A percentile compares a stretch with the other conserved stretches of the same genome.
Evolutionary conservation across 2,888 invertebrate species (phyloP).

Genomic region (Galeruca laticollis): DNA sequence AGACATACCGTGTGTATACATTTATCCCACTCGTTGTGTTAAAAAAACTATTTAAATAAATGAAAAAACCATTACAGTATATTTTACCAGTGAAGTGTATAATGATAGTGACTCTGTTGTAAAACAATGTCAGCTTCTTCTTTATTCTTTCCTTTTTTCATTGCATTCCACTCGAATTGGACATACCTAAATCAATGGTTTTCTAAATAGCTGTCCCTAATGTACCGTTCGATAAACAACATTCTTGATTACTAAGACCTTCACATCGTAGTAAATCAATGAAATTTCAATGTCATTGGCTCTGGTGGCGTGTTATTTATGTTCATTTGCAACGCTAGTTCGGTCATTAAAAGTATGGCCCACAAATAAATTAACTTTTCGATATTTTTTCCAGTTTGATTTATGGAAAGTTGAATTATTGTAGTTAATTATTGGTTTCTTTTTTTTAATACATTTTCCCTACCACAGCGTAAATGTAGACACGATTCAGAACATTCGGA

Average conservation of each 20-base stretch:
- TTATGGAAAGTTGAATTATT: neutral
- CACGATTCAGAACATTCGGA: no score
- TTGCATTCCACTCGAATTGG: neutral
- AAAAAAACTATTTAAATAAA: no score
- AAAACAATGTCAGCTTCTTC: no score
- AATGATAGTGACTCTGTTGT: no score
- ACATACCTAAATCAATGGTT: neutral
- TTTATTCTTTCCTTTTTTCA: conserved; percentile 1
- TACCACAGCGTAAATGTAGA: no score
- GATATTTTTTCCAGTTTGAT: neutral
- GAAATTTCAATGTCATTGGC: conserved; percentile 26
- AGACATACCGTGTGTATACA: no score
- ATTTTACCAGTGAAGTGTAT: no score
- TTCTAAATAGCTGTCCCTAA: neutral
- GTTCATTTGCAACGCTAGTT: conserved; percentile 10
- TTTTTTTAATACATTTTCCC: no score
- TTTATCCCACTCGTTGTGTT: no score
- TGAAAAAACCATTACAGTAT: no score
- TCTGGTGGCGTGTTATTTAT: neutral
- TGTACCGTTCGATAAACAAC: conserved; percentile 19
- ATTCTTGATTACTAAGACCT: conserved; percentile 16
- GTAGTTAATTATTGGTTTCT: no score
- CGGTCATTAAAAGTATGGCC: neutral
- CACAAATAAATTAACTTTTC: neutral
- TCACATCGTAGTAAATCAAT: conserved; percentile 23